These are phyloP conservation scores for Neopipo cinnamomea DNA, from an alignment of 2,113 vertebrate species.

Conservation along the genomic window DNA sequence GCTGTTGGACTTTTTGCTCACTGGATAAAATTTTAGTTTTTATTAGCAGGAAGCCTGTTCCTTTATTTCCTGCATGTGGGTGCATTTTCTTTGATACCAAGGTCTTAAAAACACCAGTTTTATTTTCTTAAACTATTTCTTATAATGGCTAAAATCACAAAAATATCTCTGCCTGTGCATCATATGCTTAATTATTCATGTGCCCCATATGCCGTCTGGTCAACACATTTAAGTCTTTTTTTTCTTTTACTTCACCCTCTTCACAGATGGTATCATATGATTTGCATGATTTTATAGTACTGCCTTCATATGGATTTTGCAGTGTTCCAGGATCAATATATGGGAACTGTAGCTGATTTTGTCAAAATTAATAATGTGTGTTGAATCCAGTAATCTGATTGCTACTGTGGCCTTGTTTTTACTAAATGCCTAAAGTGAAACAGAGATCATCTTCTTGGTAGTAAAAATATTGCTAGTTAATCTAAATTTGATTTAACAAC, in stretches of 20 bases:
- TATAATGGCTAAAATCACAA: conserved; percentile 36
- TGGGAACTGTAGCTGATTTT: not conserved
- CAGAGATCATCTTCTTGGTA: not conserved
- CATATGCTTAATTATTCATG: conserved; percentile 31
- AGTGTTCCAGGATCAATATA: not conserved
- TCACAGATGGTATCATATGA: not conserved
- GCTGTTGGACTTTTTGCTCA: not conserved
- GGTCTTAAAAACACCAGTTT: conserved; percentile 48
- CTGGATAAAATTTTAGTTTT: conserved; percentile 40
- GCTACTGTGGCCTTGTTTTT: not conserved
- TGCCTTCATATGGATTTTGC: not conserved
- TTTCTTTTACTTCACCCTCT: not conserved
- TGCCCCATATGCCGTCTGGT: not conserved
- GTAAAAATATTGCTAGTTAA: not conserved
- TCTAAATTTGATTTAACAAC: not conserved
- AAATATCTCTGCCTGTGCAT: conserved; percentile 33
- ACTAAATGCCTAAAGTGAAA: not conserved
- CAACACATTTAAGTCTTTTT: not conserved
- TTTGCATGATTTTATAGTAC: not conserved
- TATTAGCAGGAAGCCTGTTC: conserved; percentile 45
- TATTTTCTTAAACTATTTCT: conserved; percentile 63
- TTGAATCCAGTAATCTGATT: not conserved
- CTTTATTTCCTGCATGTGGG: conserved; percentile 47
- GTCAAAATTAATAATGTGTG: not conserved
- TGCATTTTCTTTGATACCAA: conserved; percentile 48